phyloP scores from a whole-genome alignment of 2,888 invertebrate genomes.

The Thereva nobilitata region DNA sequence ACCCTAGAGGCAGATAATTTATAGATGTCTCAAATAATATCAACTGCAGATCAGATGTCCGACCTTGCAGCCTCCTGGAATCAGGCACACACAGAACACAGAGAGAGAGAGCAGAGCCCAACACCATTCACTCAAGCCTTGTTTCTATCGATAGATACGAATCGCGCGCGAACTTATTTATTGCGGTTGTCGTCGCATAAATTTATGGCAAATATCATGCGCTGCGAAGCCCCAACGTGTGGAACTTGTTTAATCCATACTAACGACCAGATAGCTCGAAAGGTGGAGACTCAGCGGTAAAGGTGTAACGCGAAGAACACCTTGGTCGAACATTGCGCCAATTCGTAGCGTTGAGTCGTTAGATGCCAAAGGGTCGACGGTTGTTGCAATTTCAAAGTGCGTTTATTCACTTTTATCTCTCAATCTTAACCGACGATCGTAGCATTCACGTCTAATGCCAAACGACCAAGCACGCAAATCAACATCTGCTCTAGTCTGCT shows the following conservation, averaged over 20 bases:
- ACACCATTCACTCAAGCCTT: constrained; percentile 29
- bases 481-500: too few species aligned
- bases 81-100: too few species aligned
- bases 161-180: constrained; percentile 31
- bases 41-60: constrained; percentile 14
- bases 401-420: too few species aligned
- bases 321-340: neutral
- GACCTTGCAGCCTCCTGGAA: constrained; percentile 31
- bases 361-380: too few species aligned
- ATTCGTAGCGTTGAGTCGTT: too few species aligned
- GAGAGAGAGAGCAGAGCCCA: neutral
- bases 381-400: too few species aligned
- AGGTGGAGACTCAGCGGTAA: constrained; percentile 16
- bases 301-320: constrained; percentile 36
- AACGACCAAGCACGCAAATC: too few species aligned
- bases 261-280: constrained; percentile 1
- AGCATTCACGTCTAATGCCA: too few species aligned
- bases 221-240: neutral
- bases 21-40: constrained; percentile 26
- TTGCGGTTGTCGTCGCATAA: constrained; percentile 31
- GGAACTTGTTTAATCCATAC: constrained; percentile 16
- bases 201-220: constrained; percentile 21
- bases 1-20: constrained; percentile 6
- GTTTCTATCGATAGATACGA: constrained; percentile 34
- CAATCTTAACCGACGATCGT: too few species aligned